Percentiles rank a stretch among this genome's conserved stretches.
phyloP scores from a whole-genome alignment of 2,888 invertebrate genomes.

The Tetrapedia diversipes region DNA sequence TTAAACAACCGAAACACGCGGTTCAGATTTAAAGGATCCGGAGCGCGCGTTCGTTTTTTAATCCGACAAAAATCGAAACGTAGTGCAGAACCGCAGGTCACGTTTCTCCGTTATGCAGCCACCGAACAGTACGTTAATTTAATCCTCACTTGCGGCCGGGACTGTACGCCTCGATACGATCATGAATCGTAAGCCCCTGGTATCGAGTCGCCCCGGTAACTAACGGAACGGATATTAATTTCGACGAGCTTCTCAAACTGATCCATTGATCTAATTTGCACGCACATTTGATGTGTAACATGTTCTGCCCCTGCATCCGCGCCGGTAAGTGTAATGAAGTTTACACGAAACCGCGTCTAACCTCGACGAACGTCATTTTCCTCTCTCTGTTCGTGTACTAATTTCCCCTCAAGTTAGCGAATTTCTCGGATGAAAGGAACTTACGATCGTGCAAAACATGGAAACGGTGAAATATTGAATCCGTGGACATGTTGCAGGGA shows the following conservation, averaged over 20 bases:
- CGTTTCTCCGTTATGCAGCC: slow-evolving; percentile 24
- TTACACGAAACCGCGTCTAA: slow-evolving; percentile 26
- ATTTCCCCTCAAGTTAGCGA: background rate
- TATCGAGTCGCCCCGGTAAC: slow-evolving; percentile 74
- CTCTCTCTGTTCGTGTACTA: background rate
- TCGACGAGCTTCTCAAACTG: slow-evolving; percentile 73
- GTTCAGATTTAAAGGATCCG: background rate
- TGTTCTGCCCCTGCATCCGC: slow-evolving; percentile 3
- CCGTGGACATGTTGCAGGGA: too few species aligned
- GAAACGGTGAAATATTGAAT: background rate
- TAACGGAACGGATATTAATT: slow-evolving; percentile 79
- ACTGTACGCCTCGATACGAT: slow-evolving; percentile 58
- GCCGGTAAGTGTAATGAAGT: slow-evolving; percentile 47
- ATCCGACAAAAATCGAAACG: slow-evolving; percentile 28
- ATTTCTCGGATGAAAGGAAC: too few species aligned
- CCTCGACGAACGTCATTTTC: background rate
- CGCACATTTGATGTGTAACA: slow-evolving; percentile 62
- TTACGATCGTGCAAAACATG: background rate
- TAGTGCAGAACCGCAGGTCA: slow-evolving; percentile 7
- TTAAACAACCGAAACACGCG: background rate
- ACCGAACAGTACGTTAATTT: slow-evolving; percentile 56
- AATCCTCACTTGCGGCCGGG: slow-evolving; percentile 60
- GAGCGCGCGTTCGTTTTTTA: slow-evolving; percentile 2
- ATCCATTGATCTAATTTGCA: slow-evolving; percentile 77
- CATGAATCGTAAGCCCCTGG: slow-evolving; percentile 66